A percentile compares a stretch with the other conserved stretches of the same genome.
Conservation (phyloP, 2,113 vertebrate species). For the Panthera leo region DNA sequence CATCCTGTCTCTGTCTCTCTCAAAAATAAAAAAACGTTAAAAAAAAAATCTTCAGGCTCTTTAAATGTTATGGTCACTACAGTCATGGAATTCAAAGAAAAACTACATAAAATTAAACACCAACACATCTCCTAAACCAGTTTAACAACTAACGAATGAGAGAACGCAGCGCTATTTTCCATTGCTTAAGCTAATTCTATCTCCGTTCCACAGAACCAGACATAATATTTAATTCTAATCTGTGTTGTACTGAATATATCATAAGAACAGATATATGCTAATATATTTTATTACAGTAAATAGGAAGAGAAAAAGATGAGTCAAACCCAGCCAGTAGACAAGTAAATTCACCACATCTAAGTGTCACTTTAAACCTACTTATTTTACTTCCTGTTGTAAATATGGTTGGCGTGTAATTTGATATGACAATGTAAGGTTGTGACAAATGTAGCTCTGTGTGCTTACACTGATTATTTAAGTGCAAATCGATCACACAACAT, state of each 20-base stretch:
- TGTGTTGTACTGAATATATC: neutral
- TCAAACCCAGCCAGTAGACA: neutral
- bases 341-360: neutral
- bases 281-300: neutral
- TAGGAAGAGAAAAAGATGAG: neutral
- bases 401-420: neutral
- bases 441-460: neutral
- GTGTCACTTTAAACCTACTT: constrained; percentile 6
- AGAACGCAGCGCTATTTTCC: neutral
- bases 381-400: neutral
- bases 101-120: neutral
- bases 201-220: neutral
- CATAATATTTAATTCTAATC: constrained; percentile 39
- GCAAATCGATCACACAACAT: neutral
- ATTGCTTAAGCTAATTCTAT: neutral
- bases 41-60: neutral
- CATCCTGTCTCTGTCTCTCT: too few species aligned
- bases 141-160: neutral
- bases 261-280: neutral
- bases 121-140: neutral
- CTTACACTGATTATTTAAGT: neutral
- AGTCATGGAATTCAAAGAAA: neutral
- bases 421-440: neutral
- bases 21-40: neutral
- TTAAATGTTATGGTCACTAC: neutral